Conservation (phyloP, 2,113 vertebrate species). For the Rhineura floridana region DNA sequence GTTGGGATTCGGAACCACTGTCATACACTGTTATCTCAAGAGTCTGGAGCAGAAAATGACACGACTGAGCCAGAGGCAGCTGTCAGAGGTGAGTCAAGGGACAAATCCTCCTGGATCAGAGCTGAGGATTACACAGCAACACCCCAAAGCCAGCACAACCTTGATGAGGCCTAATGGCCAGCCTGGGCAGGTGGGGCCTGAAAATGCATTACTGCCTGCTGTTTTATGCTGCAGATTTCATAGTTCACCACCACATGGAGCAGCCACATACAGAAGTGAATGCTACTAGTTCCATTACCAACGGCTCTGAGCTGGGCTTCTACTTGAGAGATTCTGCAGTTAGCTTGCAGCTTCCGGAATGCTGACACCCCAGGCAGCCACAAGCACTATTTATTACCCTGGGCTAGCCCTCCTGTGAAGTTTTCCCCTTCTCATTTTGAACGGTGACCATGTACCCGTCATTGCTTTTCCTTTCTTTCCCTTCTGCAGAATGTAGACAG, state of each 20-base stretch:
- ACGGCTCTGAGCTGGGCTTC: not conserved
- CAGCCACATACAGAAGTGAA: not conserved
- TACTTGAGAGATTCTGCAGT: not conserved
- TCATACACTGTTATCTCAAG: not conserved
- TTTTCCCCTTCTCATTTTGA: not conserved
- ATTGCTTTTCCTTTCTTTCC: not conserved
- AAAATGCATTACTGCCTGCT: no score
- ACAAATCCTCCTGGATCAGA: not conserved
- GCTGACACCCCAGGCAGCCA: not conserved
- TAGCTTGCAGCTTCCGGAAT: not conserved
- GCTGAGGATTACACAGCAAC: not conserved
- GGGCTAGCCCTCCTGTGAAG: not conserved
- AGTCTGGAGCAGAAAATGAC: not conserved
- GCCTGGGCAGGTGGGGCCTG: no score
- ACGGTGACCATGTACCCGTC: not conserved
- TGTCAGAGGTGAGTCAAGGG: no score
- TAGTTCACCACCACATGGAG: no score
- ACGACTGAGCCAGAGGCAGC: no score
- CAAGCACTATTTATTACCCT: not conserved
- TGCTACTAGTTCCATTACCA: not conserved
- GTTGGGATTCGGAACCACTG: no score
- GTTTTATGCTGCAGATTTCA: not conserved
- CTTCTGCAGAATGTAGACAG: constrained; percentile 30
- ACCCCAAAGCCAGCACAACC: not conserved
- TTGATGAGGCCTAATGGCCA: not conserved